These are phyloP conservation scores for Taxidea taxus DNA, from an alignment of 2,113 vertebrate species.

Conservation along the genomic window DNA sequence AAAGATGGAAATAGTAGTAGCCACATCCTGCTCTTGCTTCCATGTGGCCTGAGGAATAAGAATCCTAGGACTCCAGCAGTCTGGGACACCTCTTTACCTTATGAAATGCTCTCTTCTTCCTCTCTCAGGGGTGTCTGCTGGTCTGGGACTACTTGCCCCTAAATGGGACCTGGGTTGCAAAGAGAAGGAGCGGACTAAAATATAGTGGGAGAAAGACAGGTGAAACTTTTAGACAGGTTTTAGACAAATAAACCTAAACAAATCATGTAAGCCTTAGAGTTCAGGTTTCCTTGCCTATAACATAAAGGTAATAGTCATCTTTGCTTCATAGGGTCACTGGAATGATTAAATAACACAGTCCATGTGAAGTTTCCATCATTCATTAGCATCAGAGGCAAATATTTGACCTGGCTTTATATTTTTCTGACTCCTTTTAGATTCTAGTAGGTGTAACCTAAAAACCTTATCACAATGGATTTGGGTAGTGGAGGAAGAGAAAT, in stretches of 20 bases:
- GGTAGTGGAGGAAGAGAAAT: background rate
- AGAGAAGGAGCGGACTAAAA: background rate
- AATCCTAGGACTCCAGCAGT: background rate
- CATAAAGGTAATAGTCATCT: background rate
- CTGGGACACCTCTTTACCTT: fast-evolving
- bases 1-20: background rate
- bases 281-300: background rate
- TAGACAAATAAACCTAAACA: background rate
- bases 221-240: background rate
- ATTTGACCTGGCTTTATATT: background rate
- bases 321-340: background rate
- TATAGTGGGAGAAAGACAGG: background rate
- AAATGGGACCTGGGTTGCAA: background rate
- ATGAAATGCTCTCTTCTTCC: background rate
- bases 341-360: background rate
- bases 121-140: background rate
- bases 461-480: background rate
- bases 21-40: background rate
- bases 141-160: background rate
- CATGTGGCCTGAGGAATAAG: fast-evolving
- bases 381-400: background rate
- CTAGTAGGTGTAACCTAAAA: background rate
- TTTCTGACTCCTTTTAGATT: background rate
- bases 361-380: background rate
- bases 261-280: background rate